A percentile compares a stretch with the other conserved stretches of the same genome.
Conservation (phyloP, 1,140 invertebrate species). For the Lepidurus arcticus region DNA sequence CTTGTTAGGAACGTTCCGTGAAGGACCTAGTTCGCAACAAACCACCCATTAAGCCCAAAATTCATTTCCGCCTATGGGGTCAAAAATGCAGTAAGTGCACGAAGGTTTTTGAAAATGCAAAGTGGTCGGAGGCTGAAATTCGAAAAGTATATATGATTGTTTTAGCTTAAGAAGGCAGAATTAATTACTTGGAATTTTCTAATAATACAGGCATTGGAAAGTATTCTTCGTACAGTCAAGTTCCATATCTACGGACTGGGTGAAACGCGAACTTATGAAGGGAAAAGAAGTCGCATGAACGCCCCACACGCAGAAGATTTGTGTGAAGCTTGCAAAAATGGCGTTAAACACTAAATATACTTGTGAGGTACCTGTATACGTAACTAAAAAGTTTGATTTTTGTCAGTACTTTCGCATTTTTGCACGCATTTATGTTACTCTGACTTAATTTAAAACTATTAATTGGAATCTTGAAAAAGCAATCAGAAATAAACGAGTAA, state of each 20-base stretch:
- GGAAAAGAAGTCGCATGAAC: not conserved
- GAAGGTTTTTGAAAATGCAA: not conserved
- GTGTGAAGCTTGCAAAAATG: not conserved
- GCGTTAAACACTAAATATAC: not conserved
- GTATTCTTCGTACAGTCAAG: not conserved
- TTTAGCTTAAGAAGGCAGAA: not conserved
- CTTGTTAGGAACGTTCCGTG: not conserved
- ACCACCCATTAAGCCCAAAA: not conserved
- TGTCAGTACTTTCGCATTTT: too few species aligned
- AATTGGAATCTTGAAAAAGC: too few species aligned
- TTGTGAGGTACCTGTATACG: not conserved
- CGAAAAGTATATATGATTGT: not conserved
- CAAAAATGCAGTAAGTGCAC: not conserved
- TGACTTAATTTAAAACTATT: too few species aligned
- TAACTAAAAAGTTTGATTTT: not conserved
- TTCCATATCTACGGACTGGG: not conserved
- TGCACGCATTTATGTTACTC: too few species aligned
- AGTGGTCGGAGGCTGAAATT: not conserved
- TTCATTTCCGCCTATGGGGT: not conserved
- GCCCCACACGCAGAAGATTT: not conserved
- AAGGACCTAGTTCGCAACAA: not conserved
- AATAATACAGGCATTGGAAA: not conserved
- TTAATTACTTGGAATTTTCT: not conserved
- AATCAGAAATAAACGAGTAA: too few species aligned
- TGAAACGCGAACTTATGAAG: not conserved